phyloP scores from a whole-genome alignment of 2,113 vertebrate genomes.

The Ceyx cyanopectus region DNA sequence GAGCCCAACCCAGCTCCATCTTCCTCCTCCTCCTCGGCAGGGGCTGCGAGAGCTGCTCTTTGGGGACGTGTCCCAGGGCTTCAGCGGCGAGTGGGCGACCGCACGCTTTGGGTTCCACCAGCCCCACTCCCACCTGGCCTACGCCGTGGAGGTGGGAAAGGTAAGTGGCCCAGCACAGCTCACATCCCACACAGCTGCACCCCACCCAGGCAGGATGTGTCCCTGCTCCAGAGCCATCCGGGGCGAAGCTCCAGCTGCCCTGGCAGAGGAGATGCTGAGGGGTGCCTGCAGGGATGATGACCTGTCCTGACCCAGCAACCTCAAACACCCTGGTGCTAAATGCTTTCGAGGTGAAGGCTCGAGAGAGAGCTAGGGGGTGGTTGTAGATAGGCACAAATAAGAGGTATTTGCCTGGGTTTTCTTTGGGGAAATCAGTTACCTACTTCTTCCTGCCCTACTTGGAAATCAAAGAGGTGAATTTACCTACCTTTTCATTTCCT shows the following conservation, averaged over 20 bases:
- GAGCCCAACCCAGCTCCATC: background rate
- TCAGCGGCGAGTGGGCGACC: conserved; percentile 82
- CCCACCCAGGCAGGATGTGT: background rate
- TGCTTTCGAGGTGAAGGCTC: background rate
- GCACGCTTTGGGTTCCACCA: conserved; percentile 81
- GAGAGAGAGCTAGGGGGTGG: background rate
- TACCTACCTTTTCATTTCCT: background rate
- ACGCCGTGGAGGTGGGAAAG: conserved; percentile 78
- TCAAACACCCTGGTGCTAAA: background rate
- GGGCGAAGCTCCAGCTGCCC: background rate
- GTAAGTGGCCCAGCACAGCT: conserved; percentile 44
- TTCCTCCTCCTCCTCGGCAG: conserved; percentile 48
- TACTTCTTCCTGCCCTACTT: background rate
- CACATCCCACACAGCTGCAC: too few species aligned
- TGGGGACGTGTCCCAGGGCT: conserved; percentile 67
- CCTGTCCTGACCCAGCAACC: background rate
- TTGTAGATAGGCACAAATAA: background rate
- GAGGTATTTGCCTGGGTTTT: background rate
- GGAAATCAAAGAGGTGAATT: background rate
- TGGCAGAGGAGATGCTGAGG: rapidly evolving
- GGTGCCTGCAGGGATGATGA: background rate
- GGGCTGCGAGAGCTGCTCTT: conserved; percentile 82
- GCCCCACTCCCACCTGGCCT: conserved; percentile 76
- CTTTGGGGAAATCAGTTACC: background rate
- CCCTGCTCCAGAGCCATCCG: background rate